phyloP scores from a whole-genome alignment of 2,888 invertebrate genomes.

The Macrophya annulata region DNA sequence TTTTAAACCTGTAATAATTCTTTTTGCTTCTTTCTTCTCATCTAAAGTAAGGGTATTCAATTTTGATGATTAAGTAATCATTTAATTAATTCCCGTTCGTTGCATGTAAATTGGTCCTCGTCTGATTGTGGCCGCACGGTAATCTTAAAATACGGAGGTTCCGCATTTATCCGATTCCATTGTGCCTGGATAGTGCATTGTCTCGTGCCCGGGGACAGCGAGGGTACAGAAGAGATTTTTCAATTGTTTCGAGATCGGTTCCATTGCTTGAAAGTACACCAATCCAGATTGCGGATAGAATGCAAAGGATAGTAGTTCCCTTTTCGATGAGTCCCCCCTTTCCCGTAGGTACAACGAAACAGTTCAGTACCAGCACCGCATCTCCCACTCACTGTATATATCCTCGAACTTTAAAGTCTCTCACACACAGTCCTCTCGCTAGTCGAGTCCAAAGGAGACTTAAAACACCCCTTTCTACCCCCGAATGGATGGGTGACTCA shows the following conservation, averaged over 20 bases:
- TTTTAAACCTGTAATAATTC: neutral
- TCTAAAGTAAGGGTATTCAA: neutral
- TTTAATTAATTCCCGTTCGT: neutral
- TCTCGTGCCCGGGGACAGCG: neutral
- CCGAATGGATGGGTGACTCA: constrained; percentile 28
- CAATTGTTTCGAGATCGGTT: constrained; percentile 38
- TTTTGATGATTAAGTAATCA: neutral
- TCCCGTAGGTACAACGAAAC: neutral
- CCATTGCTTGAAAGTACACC: constrained; percentile 30
- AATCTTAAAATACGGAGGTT: neutral
- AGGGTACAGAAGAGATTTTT: constrained; percentile 37
- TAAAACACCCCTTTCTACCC: constrained; percentile 39
- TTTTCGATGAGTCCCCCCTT: neutral
- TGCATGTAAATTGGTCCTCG: neutral
- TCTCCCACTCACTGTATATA: constrained; percentile 8
- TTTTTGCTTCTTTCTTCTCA: no score
- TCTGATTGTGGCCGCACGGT: neutral
- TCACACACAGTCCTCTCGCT: neutral
- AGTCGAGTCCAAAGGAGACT: constrained; percentile 6
- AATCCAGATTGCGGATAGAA: constrained; percentile 23
- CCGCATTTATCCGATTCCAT: constrained; percentile 25
- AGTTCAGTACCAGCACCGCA: neutral
- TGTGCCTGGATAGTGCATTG: constrained; percentile 29
- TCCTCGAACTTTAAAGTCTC: constrained; percentile 10
- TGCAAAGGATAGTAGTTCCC: constrained; percentile 18